Evolutionary conservation across 2,113 vertebrate species (phyloP), one percentile per base, ranked within the genome.

Genomic region (Chaenocephalus aceratus): DNA sequence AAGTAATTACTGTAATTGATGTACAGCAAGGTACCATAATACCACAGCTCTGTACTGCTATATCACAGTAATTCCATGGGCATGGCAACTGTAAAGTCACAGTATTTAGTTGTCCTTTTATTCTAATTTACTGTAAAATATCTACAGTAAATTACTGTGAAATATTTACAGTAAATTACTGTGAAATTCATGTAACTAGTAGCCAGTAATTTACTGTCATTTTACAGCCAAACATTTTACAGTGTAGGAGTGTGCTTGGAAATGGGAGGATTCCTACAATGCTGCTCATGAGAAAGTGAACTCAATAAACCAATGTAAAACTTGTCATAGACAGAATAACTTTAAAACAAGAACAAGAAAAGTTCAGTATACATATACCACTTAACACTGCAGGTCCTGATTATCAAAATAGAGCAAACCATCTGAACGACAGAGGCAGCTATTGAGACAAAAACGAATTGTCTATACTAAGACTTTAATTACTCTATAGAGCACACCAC

Each of bases 401-500:
- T 63, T 34, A 53, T 2, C 45, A 10, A 53, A 18, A 73, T 13
- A 3, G 6, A 41, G 30, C 4, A 56, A 14, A 52, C 46, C 70
- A 23, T 23, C 54, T 26, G 36, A 10, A 51, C 3, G 45, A 59
- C 36, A 46, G 15, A 61, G 5, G 36, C 36, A 41, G 36, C 36
- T 41, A 41, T 41, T 41, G 36, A 7, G 36, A 23, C 54, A 36
- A 48, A 68, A 62, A 36, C 26, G 7, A 10, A 71, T 45, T 71
- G 73, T 72, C 48, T 81, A 36, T 23, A 59, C 5, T 26, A 21
- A 23, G 36, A 53, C 51, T 75, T 30, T 63, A 62, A 57, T 58
- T 51, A 63, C 44, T 3, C 48, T 71, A 41, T 26, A 21, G n/a
- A 21, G 7, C 36, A 18, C 36, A 36, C 49, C 30, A 70, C 34